phyloP scores from a whole-genome alignment of 2,113 vertebrate genomes.

The Hypomesus transpacificus region DNA sequence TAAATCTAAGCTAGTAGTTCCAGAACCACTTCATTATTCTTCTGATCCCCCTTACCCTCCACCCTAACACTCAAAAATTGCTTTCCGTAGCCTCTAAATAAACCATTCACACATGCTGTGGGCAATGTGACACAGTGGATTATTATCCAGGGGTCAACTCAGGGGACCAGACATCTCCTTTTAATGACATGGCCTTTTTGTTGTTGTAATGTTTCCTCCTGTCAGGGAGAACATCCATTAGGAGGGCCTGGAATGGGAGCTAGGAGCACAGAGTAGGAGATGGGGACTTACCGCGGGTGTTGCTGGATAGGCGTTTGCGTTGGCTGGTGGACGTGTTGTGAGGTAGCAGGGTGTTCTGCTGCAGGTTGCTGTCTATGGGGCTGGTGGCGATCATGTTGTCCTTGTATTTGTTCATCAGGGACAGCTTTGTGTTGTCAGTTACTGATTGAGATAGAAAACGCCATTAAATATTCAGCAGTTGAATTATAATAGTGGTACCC shows the following conservation, averaged over 20 bases:
- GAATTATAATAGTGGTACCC: background rate
- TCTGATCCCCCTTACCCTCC: no score
- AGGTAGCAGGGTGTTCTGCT: conserved; percentile 91
- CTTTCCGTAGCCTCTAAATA: conserved; percentile 4
- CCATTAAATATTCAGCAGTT: background rate
- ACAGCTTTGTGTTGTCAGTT: conserved; percentile 92
- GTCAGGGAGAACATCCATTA: background rate
- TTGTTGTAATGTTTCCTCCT: background rate
- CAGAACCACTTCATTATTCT: no score
- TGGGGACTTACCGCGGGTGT: conserved; percentile 82
- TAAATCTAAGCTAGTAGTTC: no score
- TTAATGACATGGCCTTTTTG: background rate
- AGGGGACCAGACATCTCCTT: background rate
- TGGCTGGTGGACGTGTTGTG: conserved; percentile 93
- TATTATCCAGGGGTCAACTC: conserved; percentile 6
- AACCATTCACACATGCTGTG: background rate
- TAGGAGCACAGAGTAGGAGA: background rate
- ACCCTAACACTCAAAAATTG: background rate
- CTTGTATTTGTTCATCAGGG: conserved; percentile 98
- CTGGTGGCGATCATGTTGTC: conserved; percentile 98
- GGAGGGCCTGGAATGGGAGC: background rate
- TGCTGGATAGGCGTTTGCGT: conserved; percentile 93
- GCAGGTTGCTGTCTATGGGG: conserved; percentile 92
- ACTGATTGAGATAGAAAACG: conserved; percentile 65
- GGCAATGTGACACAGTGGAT: background rate